Evolutionary conservation across 2,113 vertebrate genomes (phyloP), one percentile per base, ranked within the genome.

Genomic region (Alethe castanea): DNA sequence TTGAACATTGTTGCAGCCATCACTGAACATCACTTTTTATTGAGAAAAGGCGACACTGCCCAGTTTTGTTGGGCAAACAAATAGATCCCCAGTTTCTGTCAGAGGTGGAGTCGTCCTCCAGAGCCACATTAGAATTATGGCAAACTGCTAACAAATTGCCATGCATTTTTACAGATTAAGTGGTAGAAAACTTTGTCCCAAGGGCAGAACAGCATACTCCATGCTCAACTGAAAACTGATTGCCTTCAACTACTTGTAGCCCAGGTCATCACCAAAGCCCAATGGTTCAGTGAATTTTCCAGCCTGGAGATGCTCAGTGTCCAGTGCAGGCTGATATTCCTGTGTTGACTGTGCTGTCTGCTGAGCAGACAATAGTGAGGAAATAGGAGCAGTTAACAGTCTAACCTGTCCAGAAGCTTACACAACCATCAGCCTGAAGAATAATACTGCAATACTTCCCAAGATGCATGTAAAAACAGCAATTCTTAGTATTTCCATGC

Each of bases 271-370:
- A 65, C 33, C n/a, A n/a, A 44, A 56, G 12, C 23, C 29, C 35
- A n/a, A 3, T 1, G 11, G 38, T 56, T n/a, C 53, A 25, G 14
- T 56, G 10, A 33, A 28, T 66, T n/a, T 47, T 50, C 29, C 22
- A 57, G 35, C 23, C 24, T 1, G 6, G 36, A 69, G 44, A 28
- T 53, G 14, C 66, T 14, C 33, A 62, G 26, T 15, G 47, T 62
- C 61, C 59, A 12, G 8, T 1, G 3, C 2, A 56, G 11, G 0
- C n/a, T 9, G 25, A 6, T 20, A 8, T 6, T 42, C 24, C 70
- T 40, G 31, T 11, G 14, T 0, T 69, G 62, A 24, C 18, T 50
- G 35, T 35, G 35, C 35, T 35, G 35, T 35, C 24, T 28, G 59
- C 7, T 33, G 19, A 59, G 66, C 57, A 47, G 23, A 22, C 12